Base-by-base conservation (phyloP, 2,888 invertebrate species). In the Heliconius charithonia region DNA sequence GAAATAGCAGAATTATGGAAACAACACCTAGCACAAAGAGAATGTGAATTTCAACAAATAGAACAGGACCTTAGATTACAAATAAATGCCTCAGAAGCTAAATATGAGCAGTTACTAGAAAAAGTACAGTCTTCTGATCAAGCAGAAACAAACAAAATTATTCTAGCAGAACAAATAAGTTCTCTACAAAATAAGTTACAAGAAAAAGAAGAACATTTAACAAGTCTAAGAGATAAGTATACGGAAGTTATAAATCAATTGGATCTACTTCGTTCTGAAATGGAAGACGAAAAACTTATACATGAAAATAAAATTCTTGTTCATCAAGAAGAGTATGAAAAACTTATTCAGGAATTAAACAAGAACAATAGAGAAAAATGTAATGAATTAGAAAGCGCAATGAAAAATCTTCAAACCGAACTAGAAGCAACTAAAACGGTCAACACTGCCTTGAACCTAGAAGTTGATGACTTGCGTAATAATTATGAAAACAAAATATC, bases 1-100 rank as follows among this genome's bases (percentile, higher is more conserved):
- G 96, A 97, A 91, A 96, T 97, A 79, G 97, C 97, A 16, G 96
- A 96, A 89, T 93, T 96, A 85, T 97, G 97, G 97, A 96, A 97
- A 85, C 94, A 96, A 82, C 97, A 97, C 89, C 87, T 97, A 79
- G 93, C 95, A n/a, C 94, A 95, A 83, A 95, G 96, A 66, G 97
- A 97, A 91, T 91, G 89, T 16, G 97, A 96, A 84, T 96, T 96
- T 85, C 92, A 94, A 80, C 91, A 93, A 82, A 86, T 88, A 9
- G 96, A 96, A 89, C 88, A 90, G 76, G 93, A 93, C 74, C 89
- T 96, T 16, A 90, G 94, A 84, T 89, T 88, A 67, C 95, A 96
- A 89, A 89, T 96, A 51, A 90, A 86, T 83, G 91, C 93, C 82
- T 88, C 95, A 69, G 95, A 95, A 85, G 89, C 87, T 3, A 95